Conservation (phyloP, 2,113 vertebrate species). For the Mionectes macconnelli region DNA sequence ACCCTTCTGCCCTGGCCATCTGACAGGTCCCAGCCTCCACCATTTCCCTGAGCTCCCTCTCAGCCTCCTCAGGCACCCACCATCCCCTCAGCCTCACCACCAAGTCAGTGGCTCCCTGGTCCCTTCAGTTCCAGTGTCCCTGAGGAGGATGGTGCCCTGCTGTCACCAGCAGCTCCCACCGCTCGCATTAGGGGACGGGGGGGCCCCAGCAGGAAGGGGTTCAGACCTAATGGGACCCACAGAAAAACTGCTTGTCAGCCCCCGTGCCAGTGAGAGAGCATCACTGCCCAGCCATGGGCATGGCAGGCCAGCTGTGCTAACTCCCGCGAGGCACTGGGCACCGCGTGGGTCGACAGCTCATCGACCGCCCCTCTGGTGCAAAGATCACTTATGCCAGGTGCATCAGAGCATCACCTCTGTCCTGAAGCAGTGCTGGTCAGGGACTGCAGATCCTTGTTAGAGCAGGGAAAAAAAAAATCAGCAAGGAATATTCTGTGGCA, state of each 20-base stretch:
- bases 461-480: neutral
- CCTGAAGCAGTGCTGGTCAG: neutral
- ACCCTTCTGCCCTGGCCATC: neutral
- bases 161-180: neutral
- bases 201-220: accelerated
- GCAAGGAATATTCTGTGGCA: neutral
- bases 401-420: accelerated
- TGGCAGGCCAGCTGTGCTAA: neutral
- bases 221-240: neutral
- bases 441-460: neutral
- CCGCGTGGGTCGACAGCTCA: neutral
- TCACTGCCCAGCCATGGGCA: neutral
- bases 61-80: neutral
- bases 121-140: neutral
- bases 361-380: neutral
- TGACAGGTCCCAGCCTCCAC: neutral
- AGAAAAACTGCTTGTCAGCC: neutral
- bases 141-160: neutral
- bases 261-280: accelerated
- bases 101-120: neutral
- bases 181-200: neutral
- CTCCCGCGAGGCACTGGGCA: accelerated
- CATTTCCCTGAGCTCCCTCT: neutral
- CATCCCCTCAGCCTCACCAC: no score
- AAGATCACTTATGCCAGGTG: neutral